These are phyloP conservation scores for Tympanoctomys barrerae DNA, from an alignment of 2,797 vertebrate species.

Conservation along the genomic window DNA sequence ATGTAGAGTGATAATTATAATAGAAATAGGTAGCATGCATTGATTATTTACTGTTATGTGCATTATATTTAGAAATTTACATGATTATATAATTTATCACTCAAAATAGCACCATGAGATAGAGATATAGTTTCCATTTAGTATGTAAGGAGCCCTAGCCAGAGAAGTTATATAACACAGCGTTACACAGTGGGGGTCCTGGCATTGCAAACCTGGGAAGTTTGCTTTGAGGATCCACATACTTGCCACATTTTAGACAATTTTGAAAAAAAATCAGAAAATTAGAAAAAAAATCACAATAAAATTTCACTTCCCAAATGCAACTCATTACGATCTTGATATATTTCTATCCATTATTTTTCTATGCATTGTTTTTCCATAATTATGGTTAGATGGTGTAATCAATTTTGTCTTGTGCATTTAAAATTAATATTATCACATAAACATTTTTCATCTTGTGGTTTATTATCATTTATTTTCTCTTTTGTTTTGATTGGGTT, in stretches of 20 bases:
- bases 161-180: neutral
- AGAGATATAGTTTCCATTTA: neutral
- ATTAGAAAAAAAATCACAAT: neutral
- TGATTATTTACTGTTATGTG: neutral
- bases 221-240: neutral
- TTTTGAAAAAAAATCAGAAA: neutral
- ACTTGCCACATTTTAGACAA: neutral
- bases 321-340: neutral
- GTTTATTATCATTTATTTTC: neutral
- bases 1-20: neutral
- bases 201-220: neutral
- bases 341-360: neutral
- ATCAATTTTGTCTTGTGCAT: slow-evolving; percentile 16
- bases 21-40: neutral
- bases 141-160: neutral
- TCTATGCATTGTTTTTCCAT: neutral
- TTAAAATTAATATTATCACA: neutral
- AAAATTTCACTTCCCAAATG: neutral
- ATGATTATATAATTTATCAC: neutral
- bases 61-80: neutral
- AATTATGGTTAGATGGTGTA: neutral
- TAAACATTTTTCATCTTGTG: neutral
- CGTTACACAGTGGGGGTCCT: neutral
- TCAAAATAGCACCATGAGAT: neutral
- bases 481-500: neutral